Base-by-base conservation (phyloP, 1,140 invertebrate genomes). In the Lordiphosa collinella region DNA sequence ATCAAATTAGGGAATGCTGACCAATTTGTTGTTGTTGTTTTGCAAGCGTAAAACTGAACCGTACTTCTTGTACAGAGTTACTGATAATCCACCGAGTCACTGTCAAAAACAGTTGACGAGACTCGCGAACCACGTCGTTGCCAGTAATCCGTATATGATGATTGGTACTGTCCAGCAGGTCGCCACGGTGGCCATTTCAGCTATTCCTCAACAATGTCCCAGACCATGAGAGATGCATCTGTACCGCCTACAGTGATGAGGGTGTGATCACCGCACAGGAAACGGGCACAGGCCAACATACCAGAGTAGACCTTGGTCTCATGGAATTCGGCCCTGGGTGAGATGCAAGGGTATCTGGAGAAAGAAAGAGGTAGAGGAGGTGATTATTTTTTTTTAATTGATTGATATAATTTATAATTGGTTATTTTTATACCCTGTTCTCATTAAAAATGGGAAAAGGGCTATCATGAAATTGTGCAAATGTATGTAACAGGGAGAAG, bases 171-270 rank as follows among this genome's bases (percentile, higher is more conserved):
- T 65, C 75, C 71, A 73, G 86, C 62, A 46, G 70, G 70, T 61
- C 82, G 86, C 88, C 88, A 89, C 80, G 88, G 88, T 86, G 88
- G 88, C 87, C 87, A 89, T 87, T 86, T 86, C 73, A 88, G 88
- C 74, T 89, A 89, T 89, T 89, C 88, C 68, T 89, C 95, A 63
- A 95, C 93, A 52, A 97, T 90, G 88, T 96, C 94, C 97, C 96
- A 98, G 67, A 98, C 92, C 94, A 98, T 96, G 3, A 98, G 91
- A 35, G 96, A 93, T 43, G 95, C 96, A 87, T 98, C 97, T 68
- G 94, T 94, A n/a, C 96, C 96, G 13, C 97, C 96, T 4, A 96
- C 94, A 1, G 95, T 96, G 7, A 97, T 93, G 10, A 98, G 90
- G 61, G 95, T 95, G 31, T 95, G 92, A 88, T 98, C 96, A 71